Evolutionary conservation across 2,888 invertebrate genomes (phyloP), one percentile per base, ranked within the genome.

Genomic region (Brachypalpus laphriformis): DNA sequence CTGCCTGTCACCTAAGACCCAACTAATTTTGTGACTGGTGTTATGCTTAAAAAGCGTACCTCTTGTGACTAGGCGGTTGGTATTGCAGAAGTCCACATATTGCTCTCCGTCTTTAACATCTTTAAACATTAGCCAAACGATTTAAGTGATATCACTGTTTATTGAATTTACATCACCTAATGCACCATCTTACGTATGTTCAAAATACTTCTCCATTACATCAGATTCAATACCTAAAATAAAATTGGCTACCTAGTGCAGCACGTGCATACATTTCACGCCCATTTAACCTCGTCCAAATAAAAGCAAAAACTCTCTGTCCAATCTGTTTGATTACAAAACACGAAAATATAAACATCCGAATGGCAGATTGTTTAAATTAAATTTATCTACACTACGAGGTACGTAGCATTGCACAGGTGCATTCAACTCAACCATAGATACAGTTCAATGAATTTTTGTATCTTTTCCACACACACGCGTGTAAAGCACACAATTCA

Each of bases 401-500:
- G 14, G 9, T 22, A 31, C 5, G 31, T 45, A 16, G 25, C 2
- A 45, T 22, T 31, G 37, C 47, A 2, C 37, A 65, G 31, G 82
- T 65, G 57, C 63, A 56, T 42, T 82, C 51, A 72, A 72, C 71
- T 66, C 8, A 61, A 18, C 20, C 16, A 25, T 47, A 9, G 20
- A 37, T 7, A 61, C 45, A 66, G 47, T 77, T 66, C 77, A 82
- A 54, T 71, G 66, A 31, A 20, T 71, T 9, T 71, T 54, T 11
- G 14, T 63, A 75, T 63, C 54, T 63, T 75, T 56, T 51, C 25
- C 34, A 57, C 20, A 47, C 25, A 22, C 9, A 18, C 8, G 28
- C 34, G 9, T 20, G 22, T 37, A 8, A 34, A 1, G n/a, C n/a
- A n/a, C n/a, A n/a, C n/a, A n/a, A 20, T 20, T 5, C 31, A 14